A percentile compares a stretch with the other conserved stretches of the same genome.
phyloP scores from a whole-genome alignment of 2,888 invertebrate genomes.

The Temnothorax rugatulus region DNA sequence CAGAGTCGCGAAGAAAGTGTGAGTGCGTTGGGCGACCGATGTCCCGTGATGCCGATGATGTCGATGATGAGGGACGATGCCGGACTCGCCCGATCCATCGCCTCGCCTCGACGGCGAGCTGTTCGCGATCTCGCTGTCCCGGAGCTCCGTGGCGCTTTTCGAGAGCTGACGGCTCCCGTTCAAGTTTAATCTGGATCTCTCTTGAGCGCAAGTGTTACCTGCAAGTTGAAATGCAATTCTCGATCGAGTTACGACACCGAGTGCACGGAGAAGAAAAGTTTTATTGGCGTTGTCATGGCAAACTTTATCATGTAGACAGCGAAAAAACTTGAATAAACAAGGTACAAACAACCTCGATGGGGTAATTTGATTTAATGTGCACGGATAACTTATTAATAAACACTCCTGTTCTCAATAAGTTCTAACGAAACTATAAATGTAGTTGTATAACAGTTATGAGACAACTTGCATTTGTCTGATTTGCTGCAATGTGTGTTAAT shows the following conservation, averaged over 20 bases:
- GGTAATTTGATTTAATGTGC: background rate
- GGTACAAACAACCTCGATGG: background rate
- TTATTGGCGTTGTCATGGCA: background rate
- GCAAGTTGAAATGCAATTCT: background rate
- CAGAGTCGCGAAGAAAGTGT: constrained; percentile 93
- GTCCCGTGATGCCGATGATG: constrained; percentile 88
- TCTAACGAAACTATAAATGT: background rate
- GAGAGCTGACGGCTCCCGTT: constrained; percentile 90
- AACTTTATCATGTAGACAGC: background rate
- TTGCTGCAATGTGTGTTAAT: background rate
- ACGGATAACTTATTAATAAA: background rate
- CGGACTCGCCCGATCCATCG: constrained; percentile 81
- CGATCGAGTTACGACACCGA: background rate
- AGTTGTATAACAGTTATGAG: background rate
- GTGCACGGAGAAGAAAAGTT: constrained; percentile 11
- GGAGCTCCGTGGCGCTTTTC: constrained; percentile 93
- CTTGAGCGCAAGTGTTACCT: constrained; percentile 76
- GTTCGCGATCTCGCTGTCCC: constrained; percentile 87
- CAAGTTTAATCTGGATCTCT: constrained; percentile 82
- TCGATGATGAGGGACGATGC: constrained; percentile 78
- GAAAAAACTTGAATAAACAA: constrained; percentile 1
- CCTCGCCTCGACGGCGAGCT: constrained; percentile 86
- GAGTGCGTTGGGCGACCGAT: constrained; percentile 93
- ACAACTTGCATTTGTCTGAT: constrained; percentile 2
- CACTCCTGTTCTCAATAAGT: constrained; percentile 3